A percentile compares a stretch with the other conserved stretches of the same genome.
These are phyloP conservation scores for Pachyramphus minor DNA, from an alignment of 2,113 vertebrate genomes.

Conservation along the genomic window DNA sequence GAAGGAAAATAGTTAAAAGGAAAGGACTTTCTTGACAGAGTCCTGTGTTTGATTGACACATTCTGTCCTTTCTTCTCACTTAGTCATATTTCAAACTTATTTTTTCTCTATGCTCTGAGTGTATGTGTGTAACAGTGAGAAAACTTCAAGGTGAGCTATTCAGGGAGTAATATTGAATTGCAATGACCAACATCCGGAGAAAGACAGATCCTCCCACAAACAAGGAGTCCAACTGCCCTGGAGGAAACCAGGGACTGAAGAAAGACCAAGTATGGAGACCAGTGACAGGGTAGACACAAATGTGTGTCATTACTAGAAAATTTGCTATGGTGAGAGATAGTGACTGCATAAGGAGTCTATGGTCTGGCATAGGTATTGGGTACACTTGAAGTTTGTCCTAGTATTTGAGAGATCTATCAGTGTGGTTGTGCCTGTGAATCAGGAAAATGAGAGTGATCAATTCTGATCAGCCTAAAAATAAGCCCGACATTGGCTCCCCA, in stretches of 20 bases:
- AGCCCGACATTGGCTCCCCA: rapidly evolving
- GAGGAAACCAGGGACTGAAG: neutral
- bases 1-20: neutral
- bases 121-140: neutral
- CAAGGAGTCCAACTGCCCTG: neutral
- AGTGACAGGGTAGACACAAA: neutral
- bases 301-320: neutral
- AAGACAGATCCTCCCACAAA: rapidly evolving
- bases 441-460: neutral
- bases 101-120: neutral
- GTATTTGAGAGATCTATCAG: neutral
- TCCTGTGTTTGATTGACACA: neutral
- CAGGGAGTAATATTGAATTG: neutral
- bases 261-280: neutral
- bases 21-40: neutral
- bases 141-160: neutral
- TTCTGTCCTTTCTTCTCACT: neutral
- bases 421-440: neutral
- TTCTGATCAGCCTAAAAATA: neutral
- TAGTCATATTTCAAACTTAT: neutral
- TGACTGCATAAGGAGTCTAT: neutral
- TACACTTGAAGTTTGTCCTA: neutral
- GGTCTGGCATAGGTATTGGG: neutral
- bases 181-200: neutral
- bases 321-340: neutral